Evolutionary conservation across 2,113 vertebrate species (phyloP).

Genomic region (Vulpes ferrilata): DNA sequence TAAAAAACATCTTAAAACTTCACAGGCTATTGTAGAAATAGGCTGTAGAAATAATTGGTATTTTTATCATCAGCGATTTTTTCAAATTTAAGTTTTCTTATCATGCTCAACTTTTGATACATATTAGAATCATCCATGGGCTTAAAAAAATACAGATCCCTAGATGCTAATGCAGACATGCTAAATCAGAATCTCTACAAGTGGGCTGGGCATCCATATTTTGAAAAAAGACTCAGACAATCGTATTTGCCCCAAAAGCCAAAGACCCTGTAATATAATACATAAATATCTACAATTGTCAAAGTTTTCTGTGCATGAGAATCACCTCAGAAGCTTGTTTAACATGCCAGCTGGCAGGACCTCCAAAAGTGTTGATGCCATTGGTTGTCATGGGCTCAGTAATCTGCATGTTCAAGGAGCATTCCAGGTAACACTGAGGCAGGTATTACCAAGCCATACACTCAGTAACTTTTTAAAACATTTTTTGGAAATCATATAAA

Average conservation of each 20-base stretch:
- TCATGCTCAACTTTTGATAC: background rate
- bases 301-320: background rate
- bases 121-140: slow-evolving; percentile 12
- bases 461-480: background rate
- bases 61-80: background rate
- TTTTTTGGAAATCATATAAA: slow-evolving; percentile 28
- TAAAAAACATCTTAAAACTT: slow-evolving; percentile 31
- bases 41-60: background rate
- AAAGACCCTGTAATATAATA: background rate
- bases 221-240: background rate
- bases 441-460: background rate
- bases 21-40: background rate
- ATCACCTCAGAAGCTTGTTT: background rate
- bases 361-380: background rate
- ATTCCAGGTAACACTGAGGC: background rate
- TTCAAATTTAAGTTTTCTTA: slow-evolving; percentile 48
- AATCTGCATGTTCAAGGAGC: background rate
- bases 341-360: background rate
- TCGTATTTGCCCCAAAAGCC: slow-evolving; percentile 40
- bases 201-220: background rate
- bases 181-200: slow-evolving; percentile 47
- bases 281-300: background rate
- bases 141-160: background rate
- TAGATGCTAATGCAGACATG: background rate
- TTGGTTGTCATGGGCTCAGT: background rate